Percentiles rank a stretch among this genome's conserved stretches.
These are phyloP conservation scores for Tachystola acroxantha DNA, from an alignment of 2,888 invertebrate species.

Conservation along the genomic window DNA sequence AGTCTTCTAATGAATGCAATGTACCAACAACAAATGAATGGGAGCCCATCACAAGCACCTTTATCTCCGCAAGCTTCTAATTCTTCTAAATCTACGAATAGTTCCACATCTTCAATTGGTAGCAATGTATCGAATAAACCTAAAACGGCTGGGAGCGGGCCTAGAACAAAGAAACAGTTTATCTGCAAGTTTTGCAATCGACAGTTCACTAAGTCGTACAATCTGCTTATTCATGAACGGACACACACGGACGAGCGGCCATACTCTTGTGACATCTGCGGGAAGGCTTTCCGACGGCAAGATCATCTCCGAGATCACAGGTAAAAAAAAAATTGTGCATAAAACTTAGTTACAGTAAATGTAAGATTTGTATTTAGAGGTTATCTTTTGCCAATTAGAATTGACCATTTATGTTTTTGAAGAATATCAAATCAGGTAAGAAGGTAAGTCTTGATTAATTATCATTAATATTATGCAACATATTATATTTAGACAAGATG, in stretches of 20 bases:
- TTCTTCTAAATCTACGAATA: constrained; percentile 64
- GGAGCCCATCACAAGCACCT: constrained; percentile 65
- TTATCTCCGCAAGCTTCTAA: constrained; percentile 64
- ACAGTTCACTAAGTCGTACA: constrained; percentile 98
- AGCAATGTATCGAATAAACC: constrained; percentile 69
- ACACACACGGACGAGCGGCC: constrained; percentile 99
- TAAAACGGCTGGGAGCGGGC: constrained; percentile 77
- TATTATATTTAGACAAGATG: too few relatives aligned
- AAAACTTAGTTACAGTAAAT: too few relatives aligned
- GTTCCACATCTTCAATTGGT: constrained; percentile 62
- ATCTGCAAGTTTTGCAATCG: constrained; percentile 99
- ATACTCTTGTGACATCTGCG: constrained; percentile 98
- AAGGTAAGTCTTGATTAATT: background rate
- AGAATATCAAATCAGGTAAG: too few relatives aligned
- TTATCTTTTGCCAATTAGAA: too few relatives aligned
- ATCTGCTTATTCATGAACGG: constrained; percentile 96
- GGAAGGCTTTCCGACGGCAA: constrained; percentile 98
- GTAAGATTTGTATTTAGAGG: too few relatives aligned
- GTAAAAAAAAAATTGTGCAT: too few relatives aligned
- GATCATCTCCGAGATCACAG: constrained; percentile 96
- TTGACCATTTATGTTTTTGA: too few relatives aligned
- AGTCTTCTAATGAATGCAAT: constrained; percentile 84
- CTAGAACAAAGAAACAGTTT: constrained; percentile 97
- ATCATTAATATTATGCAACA: too few relatives aligned
- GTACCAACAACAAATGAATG: constrained; percentile 78